These are phyloP conservation scores for Tachyglossus aculeatus DNA, from an alignment of 2,797 vertebrate species.

Conservation along the genomic window DNA sequence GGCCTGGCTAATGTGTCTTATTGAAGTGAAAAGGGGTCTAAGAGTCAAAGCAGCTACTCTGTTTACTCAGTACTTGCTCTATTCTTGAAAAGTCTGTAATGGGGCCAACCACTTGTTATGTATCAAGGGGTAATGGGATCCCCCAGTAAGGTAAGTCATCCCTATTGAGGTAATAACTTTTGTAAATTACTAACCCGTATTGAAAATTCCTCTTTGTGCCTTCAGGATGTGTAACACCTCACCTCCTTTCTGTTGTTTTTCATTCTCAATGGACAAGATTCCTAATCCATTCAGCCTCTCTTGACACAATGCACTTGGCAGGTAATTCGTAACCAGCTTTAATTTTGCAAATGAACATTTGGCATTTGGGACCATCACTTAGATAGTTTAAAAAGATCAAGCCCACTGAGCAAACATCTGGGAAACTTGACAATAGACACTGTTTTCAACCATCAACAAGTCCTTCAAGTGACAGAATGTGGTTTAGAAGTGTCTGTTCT, in stretches of 20 bases:
- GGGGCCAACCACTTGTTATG: background rate
- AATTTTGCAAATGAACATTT: slow-evolving; percentile 66
- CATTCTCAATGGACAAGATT: slow-evolving; percentile 48
- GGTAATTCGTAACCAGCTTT: slow-evolving; percentile 63
- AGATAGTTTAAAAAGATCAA: slow-evolving; percentile 56
- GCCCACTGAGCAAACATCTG: slow-evolving; percentile 58
- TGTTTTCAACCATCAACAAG: slow-evolving; percentile 27
- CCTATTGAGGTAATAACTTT: slow-evolving; percentile 40
- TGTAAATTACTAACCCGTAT: slow-evolving; percentile 46
- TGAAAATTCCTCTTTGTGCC: slow-evolving; percentile 46
- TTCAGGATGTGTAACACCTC: slow-evolving; percentile 39
- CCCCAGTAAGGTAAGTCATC: slow-evolving; percentile 11
- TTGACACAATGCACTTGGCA: slow-evolving; percentile 56
- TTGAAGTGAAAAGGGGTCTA: no score
- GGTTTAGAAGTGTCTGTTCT: slow-evolving; percentile 13
- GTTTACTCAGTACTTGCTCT: background rate
- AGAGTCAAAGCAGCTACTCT: no score
- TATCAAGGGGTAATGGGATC: background rate
- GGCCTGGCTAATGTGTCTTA: no score
- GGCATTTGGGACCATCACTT: slow-evolving; percentile 49
- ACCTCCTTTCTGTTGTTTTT: slow-evolving; percentile 43
- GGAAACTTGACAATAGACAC: slow-evolving; percentile 41
- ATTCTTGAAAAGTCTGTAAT: background rate
- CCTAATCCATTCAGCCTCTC: slow-evolving; percentile 54
- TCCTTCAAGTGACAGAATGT: slow-evolving; percentile 19